phyloP scores from a whole-genome alignment of 2,113 vertebrate species.

The Ptilonorhynchus violaceus region DNA sequence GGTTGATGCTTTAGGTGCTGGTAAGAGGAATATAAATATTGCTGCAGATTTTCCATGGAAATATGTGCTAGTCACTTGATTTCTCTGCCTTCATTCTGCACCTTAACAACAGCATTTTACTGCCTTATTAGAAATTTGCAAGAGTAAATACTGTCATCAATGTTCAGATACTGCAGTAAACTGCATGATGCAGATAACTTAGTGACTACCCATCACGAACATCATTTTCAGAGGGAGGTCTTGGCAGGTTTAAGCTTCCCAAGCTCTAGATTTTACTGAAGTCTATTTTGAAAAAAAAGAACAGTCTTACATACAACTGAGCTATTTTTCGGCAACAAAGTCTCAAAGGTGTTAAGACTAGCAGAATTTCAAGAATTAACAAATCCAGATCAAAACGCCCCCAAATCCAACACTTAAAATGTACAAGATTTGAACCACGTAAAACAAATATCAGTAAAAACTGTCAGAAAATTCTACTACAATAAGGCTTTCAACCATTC shows the following conservation, averaged over 20 bases:
- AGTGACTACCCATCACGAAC: neutral
- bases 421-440: neutral
- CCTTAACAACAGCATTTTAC: neutral
- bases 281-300: neutral
- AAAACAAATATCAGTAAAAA: neutral
- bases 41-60: neutral
- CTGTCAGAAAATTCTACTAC: neutral
- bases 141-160: neutral
- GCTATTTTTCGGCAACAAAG: neutral
- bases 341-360: neutral
- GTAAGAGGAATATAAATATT: neutral
- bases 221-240: neutral
- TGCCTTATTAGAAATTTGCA: neutral
- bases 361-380: neutral
- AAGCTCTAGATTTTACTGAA: neutral
- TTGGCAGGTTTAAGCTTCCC: neutral
- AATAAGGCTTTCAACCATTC: neutral
- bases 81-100: neutral
- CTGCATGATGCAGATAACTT: neutral
- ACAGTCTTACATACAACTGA: neutral
- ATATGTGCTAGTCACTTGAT: neutral
- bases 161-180: neutral
- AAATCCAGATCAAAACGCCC: neutral
- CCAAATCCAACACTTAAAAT: neutral
- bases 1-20: neutral